Base-by-base conservation (phyloP, 2,797 vertebrate species). In the Borostomias antarcticus region DNA sequence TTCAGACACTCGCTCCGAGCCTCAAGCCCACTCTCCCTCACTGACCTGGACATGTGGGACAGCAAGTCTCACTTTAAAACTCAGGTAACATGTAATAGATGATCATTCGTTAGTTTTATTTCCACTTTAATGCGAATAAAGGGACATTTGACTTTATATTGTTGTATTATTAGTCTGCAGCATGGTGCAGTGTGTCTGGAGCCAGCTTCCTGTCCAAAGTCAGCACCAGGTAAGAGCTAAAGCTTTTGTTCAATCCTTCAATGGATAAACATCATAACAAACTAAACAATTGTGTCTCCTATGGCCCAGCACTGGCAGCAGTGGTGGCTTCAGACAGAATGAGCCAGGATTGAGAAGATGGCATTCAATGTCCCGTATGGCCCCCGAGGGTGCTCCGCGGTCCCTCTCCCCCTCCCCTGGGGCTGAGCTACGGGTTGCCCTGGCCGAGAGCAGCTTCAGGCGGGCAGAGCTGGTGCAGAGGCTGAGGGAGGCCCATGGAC, bases 31-130 rank as follows among this genome's bases (percentile, higher is more conserved):
- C 79, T 85, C 66, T 70, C 80, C 52, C 62, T 80, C 11, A n/a
- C 61, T 1, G 78, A 89, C 67, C 76, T 86, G 19, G 77, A 91
- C 32, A 86, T 88, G 82, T 92, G 88, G 90, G 87, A 90, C 66
- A 76, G 58, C 21, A 82, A 74, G 62, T 79, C 77, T 60, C 62
- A 62, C 59, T 82, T 89, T 66, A 77, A 85, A 73, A 45, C 82
- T 58, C 86, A 81, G 88, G 92, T 92, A 85, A 81, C 73, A 45
- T 11, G n/a, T 5, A 19, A 10, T 47, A 45, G 8, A 28, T 29
- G 0, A 0, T 62, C 9, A 40, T 23, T 1, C 21, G 1, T 8
- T 10, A 15, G 1, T 71, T n/a, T n/a, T 29, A 30, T 23, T 2
- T 5, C 61, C 43, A 2, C 33, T 50, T 0, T 17, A 54, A 25